Percentiles rank a stretch among this genome's conserved stretches.
These are phyloP conservation scores for Natator depressus DNA, from an alignment of 2,113 vertebrate species.

Conservation along the genomic window DNA sequence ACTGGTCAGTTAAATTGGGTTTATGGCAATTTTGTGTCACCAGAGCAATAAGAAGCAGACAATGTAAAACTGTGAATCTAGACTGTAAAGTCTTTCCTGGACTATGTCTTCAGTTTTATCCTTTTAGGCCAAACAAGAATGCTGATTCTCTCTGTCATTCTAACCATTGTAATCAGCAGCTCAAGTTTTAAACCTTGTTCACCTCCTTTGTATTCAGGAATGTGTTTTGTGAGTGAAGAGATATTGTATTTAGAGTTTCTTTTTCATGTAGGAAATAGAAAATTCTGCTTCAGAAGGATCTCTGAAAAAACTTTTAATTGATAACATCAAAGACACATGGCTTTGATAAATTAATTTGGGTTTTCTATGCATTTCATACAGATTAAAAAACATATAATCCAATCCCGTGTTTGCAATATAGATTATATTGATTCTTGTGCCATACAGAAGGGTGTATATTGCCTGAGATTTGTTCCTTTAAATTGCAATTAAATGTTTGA, in stretches of 20 bases:
- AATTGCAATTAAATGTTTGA: slow-evolving; percentile 42
- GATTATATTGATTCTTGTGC: slow-evolving; percentile 4
- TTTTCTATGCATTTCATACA: not conserved
- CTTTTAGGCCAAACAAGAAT: not conserved
- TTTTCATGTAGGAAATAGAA: not conserved
- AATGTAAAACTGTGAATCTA: not conserved
- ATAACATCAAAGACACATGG: not conserved
- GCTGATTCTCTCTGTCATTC: not conserved
- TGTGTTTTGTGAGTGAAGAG: not conserved
- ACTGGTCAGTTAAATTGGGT: not conserved
- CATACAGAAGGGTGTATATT: not conserved
- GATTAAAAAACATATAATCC: not conserved
- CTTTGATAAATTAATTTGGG: not conserved
- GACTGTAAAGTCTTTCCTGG: not conserved
- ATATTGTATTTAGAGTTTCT: not conserved
- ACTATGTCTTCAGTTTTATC: not conserved
- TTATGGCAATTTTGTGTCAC: not conserved
- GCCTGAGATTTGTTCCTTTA: not conserved
- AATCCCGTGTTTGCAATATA: slow-evolving; percentile 6
- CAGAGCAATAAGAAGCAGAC: not conserved
- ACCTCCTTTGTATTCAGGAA: not conserved
- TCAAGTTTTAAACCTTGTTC: not conserved
- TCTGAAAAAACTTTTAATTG: not conserved
- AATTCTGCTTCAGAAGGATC: not conserved
- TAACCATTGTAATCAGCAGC: not conserved